phyloP scores from a whole-genome alignment of 2,797 vertebrate genomes.

The Sebastes itinus region DNA sequence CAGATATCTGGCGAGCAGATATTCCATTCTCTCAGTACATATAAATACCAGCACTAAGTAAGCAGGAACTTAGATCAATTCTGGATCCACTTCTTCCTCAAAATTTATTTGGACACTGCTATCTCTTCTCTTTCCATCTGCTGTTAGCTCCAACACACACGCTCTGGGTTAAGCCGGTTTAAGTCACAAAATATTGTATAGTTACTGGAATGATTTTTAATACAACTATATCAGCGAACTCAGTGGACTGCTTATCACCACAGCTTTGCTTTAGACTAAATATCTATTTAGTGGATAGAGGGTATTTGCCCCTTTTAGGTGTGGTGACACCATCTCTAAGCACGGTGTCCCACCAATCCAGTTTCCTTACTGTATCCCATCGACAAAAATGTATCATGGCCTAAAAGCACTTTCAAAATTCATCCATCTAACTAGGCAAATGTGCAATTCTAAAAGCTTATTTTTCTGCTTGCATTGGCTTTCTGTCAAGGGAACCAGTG shows the following conservation, averaged over 20 bases:
- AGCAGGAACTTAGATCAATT: background rate
- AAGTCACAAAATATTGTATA: background rate
- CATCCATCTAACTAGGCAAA: background rate
- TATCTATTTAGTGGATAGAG: background rate
- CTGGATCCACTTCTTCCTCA: background rate
- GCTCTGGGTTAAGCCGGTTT: background rate
- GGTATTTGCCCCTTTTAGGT: background rate
- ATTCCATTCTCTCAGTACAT: background rate
- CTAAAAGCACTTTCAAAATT: background rate
- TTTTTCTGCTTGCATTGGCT: too few relatives aligned
- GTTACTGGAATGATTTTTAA: background rate
- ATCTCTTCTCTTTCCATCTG: slow-evolving; percentile 3
- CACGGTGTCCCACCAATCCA: background rate
- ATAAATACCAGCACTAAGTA: background rate
- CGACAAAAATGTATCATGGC: background rate
- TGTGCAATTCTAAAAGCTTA: background rate
- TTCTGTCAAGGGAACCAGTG: too few relatives aligned
- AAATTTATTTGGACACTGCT: background rate
- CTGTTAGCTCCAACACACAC: background rate
- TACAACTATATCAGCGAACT: background rate
- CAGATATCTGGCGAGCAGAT: slow-evolving; percentile 4
- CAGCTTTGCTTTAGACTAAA: background rate
- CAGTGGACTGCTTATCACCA: background rate
- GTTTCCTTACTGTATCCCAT: background rate
- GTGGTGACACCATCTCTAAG: background rate